Percentiles rank a stretch among this genome's conserved stretches.
Evolutionary conservation across 2,888 invertebrate species (phyloP).

Genomic region (Drosophila prolongata): DNA sequence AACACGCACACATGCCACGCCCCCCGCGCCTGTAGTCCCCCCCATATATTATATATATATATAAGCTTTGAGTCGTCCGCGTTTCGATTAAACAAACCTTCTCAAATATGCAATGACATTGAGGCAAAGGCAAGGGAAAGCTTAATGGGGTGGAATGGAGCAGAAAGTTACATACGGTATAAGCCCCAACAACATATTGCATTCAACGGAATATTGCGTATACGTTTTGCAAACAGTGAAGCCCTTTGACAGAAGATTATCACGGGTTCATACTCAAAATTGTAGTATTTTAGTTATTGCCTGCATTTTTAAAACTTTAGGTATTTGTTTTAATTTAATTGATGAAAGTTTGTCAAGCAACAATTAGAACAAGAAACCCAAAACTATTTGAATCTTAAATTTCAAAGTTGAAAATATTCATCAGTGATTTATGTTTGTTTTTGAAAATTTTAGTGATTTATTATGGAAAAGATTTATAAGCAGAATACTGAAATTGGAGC

Average conservation of each 20-base stretch:
- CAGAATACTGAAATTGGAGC: background rate
- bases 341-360: no score
- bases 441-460: no score
- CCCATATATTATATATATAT: constrained; percentile 8
- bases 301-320: no score
- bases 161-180: background rate
- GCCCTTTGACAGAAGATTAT: no score
- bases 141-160: constrained; percentile 2
- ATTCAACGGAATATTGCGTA: constrained; percentile 12
- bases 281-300: no score
- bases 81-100: constrained; percentile 77
- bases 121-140: constrained; percentile 64
- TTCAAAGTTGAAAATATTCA: no score
- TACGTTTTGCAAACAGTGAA: constrained; percentile 3
- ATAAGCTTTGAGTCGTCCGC: constrained; percentile 32
- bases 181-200: constrained; percentile 19
- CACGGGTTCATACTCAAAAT: no score
- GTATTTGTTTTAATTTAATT: no score
- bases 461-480: no score
- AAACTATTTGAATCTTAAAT: no score
- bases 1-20: constrained; percentile 45
- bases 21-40: constrained; percentile 4
- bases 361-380: no score
- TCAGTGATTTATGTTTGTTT: no score
- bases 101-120: constrained; percentile 78